Base-by-base conservation (phyloP, 2,113 vertebrate genomes). In the Otocyon megalotis region DNA sequence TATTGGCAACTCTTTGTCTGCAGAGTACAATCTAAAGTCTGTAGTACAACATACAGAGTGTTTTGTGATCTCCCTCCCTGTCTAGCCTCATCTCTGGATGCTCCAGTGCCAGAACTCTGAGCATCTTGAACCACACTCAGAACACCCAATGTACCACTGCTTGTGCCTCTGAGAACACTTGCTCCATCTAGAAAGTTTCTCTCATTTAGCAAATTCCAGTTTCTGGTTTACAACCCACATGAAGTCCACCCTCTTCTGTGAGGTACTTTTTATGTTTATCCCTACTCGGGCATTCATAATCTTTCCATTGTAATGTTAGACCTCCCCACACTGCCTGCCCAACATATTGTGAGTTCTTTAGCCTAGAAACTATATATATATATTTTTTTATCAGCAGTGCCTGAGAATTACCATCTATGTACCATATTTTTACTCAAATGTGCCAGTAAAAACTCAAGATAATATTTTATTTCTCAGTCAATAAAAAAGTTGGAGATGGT, bases 121-220 rank as follows among this genome's bases (percentile, higher is more conserved):
- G 4, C 5, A 0, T 17, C 1, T 60, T 82, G 62, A 37, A 8
- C 10, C 20, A 72, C 14, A 20, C 26, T 2, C 17, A 65, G 8
- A 22, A 2, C 20, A 24, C 26, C 19, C 35, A 20, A 0, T 4
- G 17, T 2, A 35, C 24, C 15, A 24, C 22, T 0, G 3, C 15
- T 54, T 67, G 22, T 74, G 4, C 16, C 53, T 9, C 2, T 15
- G n/a, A 26, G 26, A n/a, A 26, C 22, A 19, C 3, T 35, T 53
- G 8, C 5, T 90, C 11, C 14, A 3, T 35, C 77, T 30, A 11
- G 8, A 22, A 77, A n/a, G 19, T 8, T 35, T n/a, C 22, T 53
- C 56, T 3, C 1, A n/a, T 8, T 20, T 67, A 24, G 37, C 30
- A 20, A 82, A 65, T 72, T 56, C 3, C 19, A 37, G 2, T 1